Evolutionary conservation across 2,113 vertebrate species (phyloP).

Genomic region (Microtus oregoni): DNA sequence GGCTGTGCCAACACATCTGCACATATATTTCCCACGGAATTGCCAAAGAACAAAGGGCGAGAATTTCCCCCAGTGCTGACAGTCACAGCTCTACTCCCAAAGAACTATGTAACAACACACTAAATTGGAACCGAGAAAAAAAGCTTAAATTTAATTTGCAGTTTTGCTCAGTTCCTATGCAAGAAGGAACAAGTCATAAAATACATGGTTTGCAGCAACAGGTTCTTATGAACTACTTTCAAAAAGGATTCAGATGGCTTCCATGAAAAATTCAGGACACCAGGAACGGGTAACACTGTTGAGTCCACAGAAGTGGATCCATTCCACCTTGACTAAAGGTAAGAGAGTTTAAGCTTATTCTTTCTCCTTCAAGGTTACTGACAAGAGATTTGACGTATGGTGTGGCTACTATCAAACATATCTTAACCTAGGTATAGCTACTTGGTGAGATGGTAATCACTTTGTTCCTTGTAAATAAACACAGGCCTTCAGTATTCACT

Average conservation of each 20-base stretch:
- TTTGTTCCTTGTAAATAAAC: no score
- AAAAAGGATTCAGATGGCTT: slow-evolving; percentile 15
- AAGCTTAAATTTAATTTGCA: background rate
- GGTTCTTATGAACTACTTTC: slow-evolving; percentile 26
- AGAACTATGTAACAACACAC: background rate
- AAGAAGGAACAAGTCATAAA: background rate
- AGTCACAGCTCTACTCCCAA: background rate
- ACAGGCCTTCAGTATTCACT: no score
- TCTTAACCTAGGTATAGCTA: no score
- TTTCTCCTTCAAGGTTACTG: no score
- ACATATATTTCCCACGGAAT: background rate
- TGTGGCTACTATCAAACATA: no score
- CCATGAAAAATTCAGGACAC: slow-evolving; percentile 31
- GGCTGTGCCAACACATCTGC: accelerated
- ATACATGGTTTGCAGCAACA: background rate
- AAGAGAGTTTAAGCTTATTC: no score
- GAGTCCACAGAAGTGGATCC: no score
- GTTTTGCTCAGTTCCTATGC: slow-evolving; percentile 32
- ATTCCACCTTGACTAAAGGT: no score
- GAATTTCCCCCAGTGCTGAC: background rate
- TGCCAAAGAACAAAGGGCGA: background rate
- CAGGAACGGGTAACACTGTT: background rate
- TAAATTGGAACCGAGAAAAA: background rate
- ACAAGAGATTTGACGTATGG: no score
- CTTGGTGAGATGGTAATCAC: no score